Conservation (phyloP, 23 tunicate genomes). For the Halocynthia aurantium region DNA sequence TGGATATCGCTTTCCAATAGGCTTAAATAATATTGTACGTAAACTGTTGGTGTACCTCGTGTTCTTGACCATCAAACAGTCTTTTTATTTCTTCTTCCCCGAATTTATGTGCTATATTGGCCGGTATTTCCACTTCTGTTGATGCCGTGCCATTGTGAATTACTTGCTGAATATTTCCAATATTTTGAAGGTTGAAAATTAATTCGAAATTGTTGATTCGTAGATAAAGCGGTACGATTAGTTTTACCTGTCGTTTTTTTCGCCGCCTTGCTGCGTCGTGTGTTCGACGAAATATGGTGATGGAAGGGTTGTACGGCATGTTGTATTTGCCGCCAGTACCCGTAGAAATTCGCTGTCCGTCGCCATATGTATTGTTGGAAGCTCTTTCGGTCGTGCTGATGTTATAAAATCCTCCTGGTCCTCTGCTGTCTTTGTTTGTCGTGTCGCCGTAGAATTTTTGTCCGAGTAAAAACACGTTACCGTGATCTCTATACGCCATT, state of each 20-base stretch:
- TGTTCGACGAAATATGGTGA: conserved; percentile 6
- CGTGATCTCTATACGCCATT: conserved; percentile 52
- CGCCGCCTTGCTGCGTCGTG: conserved; percentile 17
- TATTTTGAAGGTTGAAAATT: background rate
- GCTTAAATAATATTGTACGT: too few species aligned
- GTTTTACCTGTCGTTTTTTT: conserved; percentile 19
- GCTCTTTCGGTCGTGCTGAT: conserved; percentile 32
- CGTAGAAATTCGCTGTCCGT: background rate
- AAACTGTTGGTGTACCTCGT: too few species aligned
- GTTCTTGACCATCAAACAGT: conserved; percentile 42
- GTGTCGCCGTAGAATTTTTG: conserved; percentile 55
- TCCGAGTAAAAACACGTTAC: conserved; percentile 61
- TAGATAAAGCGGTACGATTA: background rate
- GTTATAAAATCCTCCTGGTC: conserved; percentile 74
- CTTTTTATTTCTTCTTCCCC: conserved; percentile 45
- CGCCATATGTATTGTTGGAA: conserved; percentile 31
- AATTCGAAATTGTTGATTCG: background rate
- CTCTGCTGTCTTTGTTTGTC: conserved; percentile 64
- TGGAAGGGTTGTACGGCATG: conserved; percentile 13
- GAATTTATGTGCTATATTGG: conserved; percentile 69
- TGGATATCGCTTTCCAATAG: too few species aligned
- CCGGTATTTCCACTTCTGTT: conserved; percentile 42
- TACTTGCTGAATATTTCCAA: background rate
- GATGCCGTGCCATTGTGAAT: background rate
- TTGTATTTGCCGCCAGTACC: conserved; percentile 3